A percentile compares a stretch with the other conserved stretches of the same genome.
phyloP scores from a whole-genome alignment of 2,888 invertebrate genomes.

The Eupithecia dodoneata region DNA sequence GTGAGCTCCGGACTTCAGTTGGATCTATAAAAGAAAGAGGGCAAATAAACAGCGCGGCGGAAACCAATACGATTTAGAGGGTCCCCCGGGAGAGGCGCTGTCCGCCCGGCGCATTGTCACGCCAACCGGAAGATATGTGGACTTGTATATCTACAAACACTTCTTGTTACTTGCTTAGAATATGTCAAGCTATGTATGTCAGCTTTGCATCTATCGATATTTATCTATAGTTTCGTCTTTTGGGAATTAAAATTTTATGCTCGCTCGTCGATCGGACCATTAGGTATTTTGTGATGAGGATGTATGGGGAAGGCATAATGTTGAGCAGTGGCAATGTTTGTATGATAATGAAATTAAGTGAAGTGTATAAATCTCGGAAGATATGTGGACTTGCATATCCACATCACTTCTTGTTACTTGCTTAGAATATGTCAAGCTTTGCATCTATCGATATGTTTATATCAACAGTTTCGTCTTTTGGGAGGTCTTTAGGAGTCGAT shows the following conservation, averaged over 20 bases:
- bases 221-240: not conserved
- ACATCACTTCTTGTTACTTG: constrained; percentile 11
- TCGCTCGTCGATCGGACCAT: too few species aligned
- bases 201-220: not conserved
- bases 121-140: constrained; percentile 50
- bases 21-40: constrained; percentile 54
- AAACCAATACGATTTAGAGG: constrained; percentile 75
- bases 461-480: not conserved
- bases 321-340: too few species aligned
- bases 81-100: constrained; percentile 62
- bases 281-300: too few species aligned
- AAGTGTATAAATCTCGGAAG: too few species aligned
- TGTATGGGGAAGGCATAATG: too few species aligned
- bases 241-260: not conserved
- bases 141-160: constrained; percentile 40
- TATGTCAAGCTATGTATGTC: too few species aligned
- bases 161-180: constrained; percentile 11
- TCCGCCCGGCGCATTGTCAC: constrained; percentile 69
- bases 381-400: too few species aligned
- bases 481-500: too few species aligned
- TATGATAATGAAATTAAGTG: too few species aligned
- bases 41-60: constrained; percentile 65
- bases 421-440: not conserved
- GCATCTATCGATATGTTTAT: not conserved
- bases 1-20: constrained; percentile 43